Evolutionary conservation across 2,888 invertebrate species (phyloP).

Genomic region (Hesperia comma): DNA sequence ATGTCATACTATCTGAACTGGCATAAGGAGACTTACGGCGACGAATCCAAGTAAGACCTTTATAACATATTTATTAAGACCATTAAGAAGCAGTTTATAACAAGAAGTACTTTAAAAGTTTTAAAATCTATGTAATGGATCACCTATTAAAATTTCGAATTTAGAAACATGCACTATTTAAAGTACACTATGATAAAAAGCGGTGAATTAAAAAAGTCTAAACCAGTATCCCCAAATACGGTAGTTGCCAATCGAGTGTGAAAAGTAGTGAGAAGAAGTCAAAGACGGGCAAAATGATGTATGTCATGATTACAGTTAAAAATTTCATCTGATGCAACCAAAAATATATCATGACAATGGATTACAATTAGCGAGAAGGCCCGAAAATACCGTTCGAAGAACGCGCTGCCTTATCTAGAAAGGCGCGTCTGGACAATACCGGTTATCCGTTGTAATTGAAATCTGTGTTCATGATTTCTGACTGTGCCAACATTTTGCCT

Average conservation of each 20-base stretch:
- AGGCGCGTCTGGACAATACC: no score
- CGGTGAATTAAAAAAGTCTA: slow-evolving; percentile 14
- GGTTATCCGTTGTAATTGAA: no score
- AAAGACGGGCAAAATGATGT: no score
- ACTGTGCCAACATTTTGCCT: no score
- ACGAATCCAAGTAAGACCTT: slow-evolving; percentile 37
- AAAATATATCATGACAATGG: no score
- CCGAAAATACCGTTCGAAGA: no score
- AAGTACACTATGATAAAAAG: slow-evolving; percentile 7
- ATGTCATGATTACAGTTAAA: no score
- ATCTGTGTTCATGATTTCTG: no score
- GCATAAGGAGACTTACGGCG: slow-evolving; percentile 29
- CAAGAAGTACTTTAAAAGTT: slow-evolving; percentile 7
- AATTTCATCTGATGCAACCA: no score
- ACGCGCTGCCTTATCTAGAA: no score
- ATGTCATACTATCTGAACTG: slow-evolving; percentile 22
- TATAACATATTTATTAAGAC: slow-evolving; percentile 33
- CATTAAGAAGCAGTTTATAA: slow-evolving; percentile 28
- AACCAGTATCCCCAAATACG: slow-evolving; percentile 16
- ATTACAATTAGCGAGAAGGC: no score
- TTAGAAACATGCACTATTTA: slow-evolving; percentile 29
- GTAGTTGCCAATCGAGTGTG: slow-evolving; percentile 27
- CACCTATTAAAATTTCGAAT: slow-evolving; percentile 30
- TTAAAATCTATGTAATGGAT: slow-evolving; percentile 9
- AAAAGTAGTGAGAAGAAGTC: background rate